Percentiles rank a stretch among this genome's conserved stretches.
Evolutionary conservation across 35 echinoderm and acorn worm species (phyloP).

Genomic region (Stichopus chloronotus): DNA sequence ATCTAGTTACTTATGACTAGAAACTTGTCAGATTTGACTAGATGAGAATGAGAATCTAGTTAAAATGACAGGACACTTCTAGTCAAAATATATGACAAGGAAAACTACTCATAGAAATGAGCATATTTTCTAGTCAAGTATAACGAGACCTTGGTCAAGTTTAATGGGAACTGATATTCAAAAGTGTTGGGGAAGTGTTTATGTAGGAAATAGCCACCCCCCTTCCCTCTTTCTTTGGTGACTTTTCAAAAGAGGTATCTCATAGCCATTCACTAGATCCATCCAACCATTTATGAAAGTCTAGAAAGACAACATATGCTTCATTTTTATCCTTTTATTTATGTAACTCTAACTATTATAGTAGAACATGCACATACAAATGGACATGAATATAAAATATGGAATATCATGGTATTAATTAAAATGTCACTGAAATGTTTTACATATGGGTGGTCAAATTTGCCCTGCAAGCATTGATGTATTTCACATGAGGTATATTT

Average conservation of each 20-base stretch:
- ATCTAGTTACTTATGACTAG: background rate
- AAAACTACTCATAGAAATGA: slow-evolving; percentile 23
- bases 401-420: background rate
- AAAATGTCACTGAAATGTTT: background rate
- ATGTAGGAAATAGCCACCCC: background rate
- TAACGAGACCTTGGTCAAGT: background rate
- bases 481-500: no score
- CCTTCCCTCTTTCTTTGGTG: background rate
- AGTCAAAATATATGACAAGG: background rate
- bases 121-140: slow-evolving; percentile 27
- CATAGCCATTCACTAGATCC: background rate
- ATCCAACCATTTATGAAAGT: background rate
- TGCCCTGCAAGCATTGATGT: no score
- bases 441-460: no score
- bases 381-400: background rate
- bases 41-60: background rate
- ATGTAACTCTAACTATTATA: background rate
- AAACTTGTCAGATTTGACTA: slow-evolving; percentile 19
- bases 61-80: background rate
- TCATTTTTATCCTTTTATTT: background rate
- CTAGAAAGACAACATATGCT: background rate
- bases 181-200: slow-evolving; percentile 9
- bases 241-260: background rate
- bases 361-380: background rate
- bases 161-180: slow-evolving; percentile 21